These are phyloP conservation scores for Tipula vernalis DNA, from an alignment of 2,888 invertebrate genomes.

Conservation along the genomic window DNA sequence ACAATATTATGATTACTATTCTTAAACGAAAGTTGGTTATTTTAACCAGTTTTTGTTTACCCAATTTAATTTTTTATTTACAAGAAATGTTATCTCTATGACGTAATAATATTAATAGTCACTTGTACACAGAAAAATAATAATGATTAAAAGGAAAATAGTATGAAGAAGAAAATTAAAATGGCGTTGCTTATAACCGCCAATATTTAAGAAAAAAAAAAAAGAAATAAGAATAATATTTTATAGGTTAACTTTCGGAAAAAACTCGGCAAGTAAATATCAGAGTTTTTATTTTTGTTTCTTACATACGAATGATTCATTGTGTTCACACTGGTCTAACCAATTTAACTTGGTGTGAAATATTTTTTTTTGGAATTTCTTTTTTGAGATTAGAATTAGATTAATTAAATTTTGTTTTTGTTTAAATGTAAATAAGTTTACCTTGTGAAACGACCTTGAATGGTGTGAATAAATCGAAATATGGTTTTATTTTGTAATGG, in stretches of 20 bases:
- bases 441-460: constrained; percentile 4
- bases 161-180: neutral
- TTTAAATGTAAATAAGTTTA: neutral
- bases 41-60: neutral
- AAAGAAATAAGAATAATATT: neutral
- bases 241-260: neutral
- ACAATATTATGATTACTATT: neutral
- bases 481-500: neutral
- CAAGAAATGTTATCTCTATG: neutral
- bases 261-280: too few species aligned
- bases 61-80: neutral
- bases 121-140: neutral
- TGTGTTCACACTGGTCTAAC: neutral
- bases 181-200: neutral
- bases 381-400: neutral
- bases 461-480: neutral
- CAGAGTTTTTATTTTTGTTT: neutral
- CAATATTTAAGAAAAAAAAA: neutral
- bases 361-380: neutral
- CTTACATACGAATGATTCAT: neutral
- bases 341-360: neutral
- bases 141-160: neutral
- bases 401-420: neutral
- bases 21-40: neutral
- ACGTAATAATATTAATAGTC: neutral